phyloP scores from a whole-genome alignment of 2,888 invertebrate genomes.

The Hydrotaea cyrtoneurina region DNA sequence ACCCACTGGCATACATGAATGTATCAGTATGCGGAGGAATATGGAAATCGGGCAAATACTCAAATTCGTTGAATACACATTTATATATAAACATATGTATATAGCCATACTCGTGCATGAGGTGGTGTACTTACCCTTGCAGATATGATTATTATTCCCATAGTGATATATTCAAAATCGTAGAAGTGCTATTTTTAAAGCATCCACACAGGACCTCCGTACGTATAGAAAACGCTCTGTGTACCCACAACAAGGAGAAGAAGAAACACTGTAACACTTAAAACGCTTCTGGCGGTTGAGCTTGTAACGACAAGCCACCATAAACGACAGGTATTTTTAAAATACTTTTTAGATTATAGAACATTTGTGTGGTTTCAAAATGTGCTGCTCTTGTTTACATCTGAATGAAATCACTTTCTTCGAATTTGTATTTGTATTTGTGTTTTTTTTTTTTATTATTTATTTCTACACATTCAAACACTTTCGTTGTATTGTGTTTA shows the following conservation, averaged over 20 bases:
- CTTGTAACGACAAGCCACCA: neutral
- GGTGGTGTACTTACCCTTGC: neutral
- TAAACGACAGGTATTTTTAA: neutral
- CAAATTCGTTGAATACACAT: too few relatives aligned
- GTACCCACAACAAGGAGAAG: too few relatives aligned
- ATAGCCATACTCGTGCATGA: too few relatives aligned
- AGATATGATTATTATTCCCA: slow-evolving; percentile 31
- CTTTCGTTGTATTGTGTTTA: neutral
- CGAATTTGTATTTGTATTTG: neutral
- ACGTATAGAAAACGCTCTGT: neutral
- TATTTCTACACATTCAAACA: neutral
- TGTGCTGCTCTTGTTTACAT: neutral
- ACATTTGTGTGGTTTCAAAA: neutral
- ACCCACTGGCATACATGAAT: too few relatives aligned
- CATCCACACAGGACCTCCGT: neutral
- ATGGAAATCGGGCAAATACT: too few relatives aligned
- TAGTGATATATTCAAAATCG: slow-evolving; percentile 29
- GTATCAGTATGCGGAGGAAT: too few relatives aligned
- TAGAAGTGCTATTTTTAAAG: neutral
- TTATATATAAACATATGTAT: too few relatives aligned
- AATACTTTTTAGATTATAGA: neutral
- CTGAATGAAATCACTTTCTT: neutral
- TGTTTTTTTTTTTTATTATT: neutral
- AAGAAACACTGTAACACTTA: neutral
- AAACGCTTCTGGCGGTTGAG: neutral